Evolutionary conservation across 2,888 invertebrate species (phyloP).

Genomic region (Cataglyphis rosenhaueri): DNA sequence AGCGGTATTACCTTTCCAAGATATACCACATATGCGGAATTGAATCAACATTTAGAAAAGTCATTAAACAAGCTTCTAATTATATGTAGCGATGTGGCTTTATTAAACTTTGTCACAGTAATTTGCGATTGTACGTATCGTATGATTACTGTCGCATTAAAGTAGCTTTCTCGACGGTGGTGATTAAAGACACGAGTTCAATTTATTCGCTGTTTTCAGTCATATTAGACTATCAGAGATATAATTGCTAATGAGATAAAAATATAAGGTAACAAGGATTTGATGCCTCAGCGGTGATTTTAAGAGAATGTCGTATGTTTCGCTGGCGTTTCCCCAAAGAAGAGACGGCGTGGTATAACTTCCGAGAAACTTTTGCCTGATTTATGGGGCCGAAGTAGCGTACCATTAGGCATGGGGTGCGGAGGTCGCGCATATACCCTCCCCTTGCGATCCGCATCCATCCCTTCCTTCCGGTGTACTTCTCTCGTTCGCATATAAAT

Average conservation of each 20-base stretch:
- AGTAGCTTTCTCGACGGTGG: slow-evolving; percentile 15
- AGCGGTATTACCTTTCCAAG: not conserved
- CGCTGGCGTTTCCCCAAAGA: slow-evolving; percentile 53
- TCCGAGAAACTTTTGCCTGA: slow-evolving; percentile 63
- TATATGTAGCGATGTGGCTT: slow-evolving; percentile 9
- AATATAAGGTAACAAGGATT: not conserved
- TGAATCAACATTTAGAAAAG: slow-evolving; percentile 28
- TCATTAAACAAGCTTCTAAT: slow-evolving; percentile 48
- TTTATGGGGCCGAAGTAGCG: slow-evolving; percentile 72
- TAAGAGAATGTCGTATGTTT: slow-evolving; percentile 48
- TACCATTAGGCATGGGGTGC: slow-evolving; percentile 71
- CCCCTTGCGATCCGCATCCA: slow-evolving; percentile 49
- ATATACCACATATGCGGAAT: not conserved
- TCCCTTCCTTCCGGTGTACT: slow-evolving; percentile 73
- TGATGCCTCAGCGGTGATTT: slow-evolving; percentile 5
- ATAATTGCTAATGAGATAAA: not conserved
- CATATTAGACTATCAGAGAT: slow-evolving; percentile 15
- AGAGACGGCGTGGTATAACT: slow-evolving; percentile 58
- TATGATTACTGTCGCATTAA: slow-evolving; percentile 28
- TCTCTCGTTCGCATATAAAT: slow-evolving; percentile 76
- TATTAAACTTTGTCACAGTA: slow-evolving; percentile 45
- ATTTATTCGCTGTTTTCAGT: slow-evolving; percentile 25
- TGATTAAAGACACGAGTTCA: slow-evolving; percentile 35
- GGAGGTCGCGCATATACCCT: slow-evolving; percentile 72
- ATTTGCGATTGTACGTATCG: slow-evolving; percentile 25